A percentile compares a stretch with the other conserved stretches of the same genome.
phyloP scores from a whole-genome alignment of 2,113 vertebrate genomes.

The Odobenus rosmarus region DNA sequence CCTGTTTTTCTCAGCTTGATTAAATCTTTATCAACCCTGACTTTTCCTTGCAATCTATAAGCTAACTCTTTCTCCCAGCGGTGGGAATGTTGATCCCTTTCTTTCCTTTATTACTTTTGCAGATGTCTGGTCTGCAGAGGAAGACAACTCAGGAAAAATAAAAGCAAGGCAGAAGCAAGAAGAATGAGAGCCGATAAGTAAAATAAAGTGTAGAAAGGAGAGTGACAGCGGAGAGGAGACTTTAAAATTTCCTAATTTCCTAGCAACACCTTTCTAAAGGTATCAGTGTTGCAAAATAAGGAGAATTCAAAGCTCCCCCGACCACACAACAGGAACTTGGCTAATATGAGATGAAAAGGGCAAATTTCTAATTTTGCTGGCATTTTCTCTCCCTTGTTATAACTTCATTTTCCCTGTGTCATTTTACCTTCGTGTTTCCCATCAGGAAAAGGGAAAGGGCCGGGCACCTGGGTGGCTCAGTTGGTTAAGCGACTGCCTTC shows the following conservation, averaged over 20 bases:
- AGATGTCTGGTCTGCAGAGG: not conserved
- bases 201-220: not conserved
- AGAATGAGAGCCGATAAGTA: not conserved
- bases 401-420: not conserved
- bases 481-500: no score
- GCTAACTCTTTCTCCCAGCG: not conserved
- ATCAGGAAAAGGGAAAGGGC: not conserved
- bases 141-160: not conserved
- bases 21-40: not conserved
- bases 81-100: not conserved
- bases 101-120: not conserved
- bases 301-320: not conserved
- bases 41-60: not conserved
- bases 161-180: not conserved
- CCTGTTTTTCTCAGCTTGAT: constrained; percentile 40
- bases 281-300: not conserved
- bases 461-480: not conserved
- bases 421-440: not conserved
- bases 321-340: not conserved
- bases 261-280: not conserved
- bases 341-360: not conserved
- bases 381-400: not conserved
- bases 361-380: not conserved
- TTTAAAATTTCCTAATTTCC: not conserved
- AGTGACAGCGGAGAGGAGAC: not conserved